Evolutionary conservation across 2,888 invertebrate genomes (phyloP), one percentile per base, ranked within the genome.

Genomic region (Drosophila affinis): DNA sequence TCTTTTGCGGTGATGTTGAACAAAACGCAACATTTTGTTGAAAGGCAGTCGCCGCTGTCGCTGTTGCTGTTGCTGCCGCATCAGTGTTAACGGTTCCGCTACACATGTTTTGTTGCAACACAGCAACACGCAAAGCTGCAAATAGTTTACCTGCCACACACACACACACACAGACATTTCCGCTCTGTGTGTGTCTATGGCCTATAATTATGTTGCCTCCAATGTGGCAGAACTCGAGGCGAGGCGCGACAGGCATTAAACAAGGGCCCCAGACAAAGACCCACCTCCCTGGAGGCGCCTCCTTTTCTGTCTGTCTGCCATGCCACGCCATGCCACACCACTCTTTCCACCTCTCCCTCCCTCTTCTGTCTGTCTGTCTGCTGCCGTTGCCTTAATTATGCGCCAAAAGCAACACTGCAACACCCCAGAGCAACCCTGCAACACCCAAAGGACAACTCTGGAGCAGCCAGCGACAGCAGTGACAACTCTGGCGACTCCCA

Each of bases 141-240:
- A 67, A 67, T 67, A 72, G 65, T 60, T 51, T 60, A 62, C 62
- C 44, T 72, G 72, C 65, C 65, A 61, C 49, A 47, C 48, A 51
- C 56, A 55, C 52, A 73, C 73, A 64, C 64, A 27, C 72, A 32
- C 55, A 39, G n/a, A n/a, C 18, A 46, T 3, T 12, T 45, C 29
- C 12, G 4, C 12, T 34, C 12, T 9, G 27, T 51, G 72, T 67
- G 53, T 51, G 27, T 27, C 55, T 55, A 56, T 61, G 71, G 64
- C 62, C 79, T 73, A 64, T 82, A 84, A 82, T 82, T 81, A 81
- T 82, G 85, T 77, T 72, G 77, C 67, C 46, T 68, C 46, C 69
- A 34, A 68, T 68, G 67, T 56, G 68, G 27, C 68, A 68, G 67
- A 56, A 44, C 49, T 34, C 65, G 32, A 78, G 73, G 72, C 65